Conservation (phyloP, 2,113 vertebrate species). For the Alosa alosa region DNA sequence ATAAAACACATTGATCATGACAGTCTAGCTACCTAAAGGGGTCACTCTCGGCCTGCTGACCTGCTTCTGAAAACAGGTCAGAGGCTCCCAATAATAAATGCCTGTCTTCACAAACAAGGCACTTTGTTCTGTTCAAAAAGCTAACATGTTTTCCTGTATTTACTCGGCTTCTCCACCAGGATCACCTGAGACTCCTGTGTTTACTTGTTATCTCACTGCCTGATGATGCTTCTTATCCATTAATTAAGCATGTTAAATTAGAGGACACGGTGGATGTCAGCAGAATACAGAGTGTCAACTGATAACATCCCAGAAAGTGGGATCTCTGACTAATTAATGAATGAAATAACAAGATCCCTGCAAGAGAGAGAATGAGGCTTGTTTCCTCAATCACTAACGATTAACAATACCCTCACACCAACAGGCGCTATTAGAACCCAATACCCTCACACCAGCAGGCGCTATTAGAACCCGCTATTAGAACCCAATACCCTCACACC, state of each 20-base stretch:
- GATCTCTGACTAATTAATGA: neutral
- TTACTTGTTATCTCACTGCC: neutral
- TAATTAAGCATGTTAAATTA: neutral
- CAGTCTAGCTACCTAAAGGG: no score
- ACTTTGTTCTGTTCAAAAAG: neutral
- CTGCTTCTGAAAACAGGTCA: neutral
- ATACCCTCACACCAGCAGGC: no score
- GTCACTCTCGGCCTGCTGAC: no score
- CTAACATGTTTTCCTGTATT: neutral
- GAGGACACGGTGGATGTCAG: neutral
- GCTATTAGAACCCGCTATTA: no score
- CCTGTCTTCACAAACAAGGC: neutral
- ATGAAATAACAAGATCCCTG: neutral
- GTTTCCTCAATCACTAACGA: neutral
- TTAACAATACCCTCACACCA: neutral
- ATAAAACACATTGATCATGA: no score
- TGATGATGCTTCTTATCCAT: neutral
- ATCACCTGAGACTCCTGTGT: neutral
- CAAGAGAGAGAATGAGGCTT: neutral
- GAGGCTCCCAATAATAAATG: neutral
- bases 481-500: no score
- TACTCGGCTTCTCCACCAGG: neutral
- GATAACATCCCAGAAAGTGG: neutral
- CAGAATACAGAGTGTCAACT: neutral
- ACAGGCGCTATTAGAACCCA: neutral